Conservation (phyloP, 2,113 vertebrate species). For the Catharus minimus region DNA sequence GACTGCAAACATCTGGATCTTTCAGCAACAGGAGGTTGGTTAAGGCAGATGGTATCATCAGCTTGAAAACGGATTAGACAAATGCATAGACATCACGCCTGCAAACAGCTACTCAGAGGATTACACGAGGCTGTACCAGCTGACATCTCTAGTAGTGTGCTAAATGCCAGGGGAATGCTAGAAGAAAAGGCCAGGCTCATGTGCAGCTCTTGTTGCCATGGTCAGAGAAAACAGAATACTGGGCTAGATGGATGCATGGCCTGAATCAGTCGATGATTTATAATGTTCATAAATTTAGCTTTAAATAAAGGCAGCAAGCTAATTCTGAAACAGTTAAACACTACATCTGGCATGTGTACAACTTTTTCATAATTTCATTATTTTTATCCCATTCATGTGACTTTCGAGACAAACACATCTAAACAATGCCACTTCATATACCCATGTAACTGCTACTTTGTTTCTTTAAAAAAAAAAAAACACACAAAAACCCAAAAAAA, state of each 20-base stretch:
- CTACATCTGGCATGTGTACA: neutral
- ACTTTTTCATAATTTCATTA: neutral
- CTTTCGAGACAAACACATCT: neutral
- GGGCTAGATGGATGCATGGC: neutral
- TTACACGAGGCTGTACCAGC: neutral
- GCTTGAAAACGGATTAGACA: neutral
- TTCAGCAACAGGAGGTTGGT: neutral
- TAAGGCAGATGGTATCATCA: neutral
- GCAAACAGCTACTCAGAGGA: neutral
- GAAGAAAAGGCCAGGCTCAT: neutral
- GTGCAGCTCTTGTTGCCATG: neutral
- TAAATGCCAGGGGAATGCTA: neutral
- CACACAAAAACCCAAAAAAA: neutral
- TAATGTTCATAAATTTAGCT: neutral
- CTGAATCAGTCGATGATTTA: neutral
- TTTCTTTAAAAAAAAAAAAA: neutral
- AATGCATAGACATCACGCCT: neutral
- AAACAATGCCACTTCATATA: neutral
- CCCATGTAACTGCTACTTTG: neutral
- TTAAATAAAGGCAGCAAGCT: neutral
- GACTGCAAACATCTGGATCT: neutral
- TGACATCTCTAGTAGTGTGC: neutral
- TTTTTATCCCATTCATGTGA: neutral
- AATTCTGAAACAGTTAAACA: neutral
- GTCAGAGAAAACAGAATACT: neutral